These are phyloP conservation scores for Drosophila melanogaster DNA, from an alignment of 1,140 invertebrate species.

Conservation along the genomic window DNA sequence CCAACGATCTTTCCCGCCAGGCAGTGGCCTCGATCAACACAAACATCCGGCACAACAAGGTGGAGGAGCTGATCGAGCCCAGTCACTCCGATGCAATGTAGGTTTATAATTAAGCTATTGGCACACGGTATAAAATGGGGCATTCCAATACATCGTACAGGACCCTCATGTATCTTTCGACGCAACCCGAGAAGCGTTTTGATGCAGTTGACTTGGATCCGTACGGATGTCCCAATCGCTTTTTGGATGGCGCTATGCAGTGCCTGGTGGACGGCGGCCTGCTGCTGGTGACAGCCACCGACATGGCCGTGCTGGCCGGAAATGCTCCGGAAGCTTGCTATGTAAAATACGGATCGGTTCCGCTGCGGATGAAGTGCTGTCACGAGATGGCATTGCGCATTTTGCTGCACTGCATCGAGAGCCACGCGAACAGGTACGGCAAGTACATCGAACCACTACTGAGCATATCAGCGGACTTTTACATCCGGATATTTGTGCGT, in stretches of 20 bases:
- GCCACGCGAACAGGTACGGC: constrained; percentile 96
- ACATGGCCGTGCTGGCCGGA: constrained; percentile 98
- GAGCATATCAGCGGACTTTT: constrained; percentile 98
- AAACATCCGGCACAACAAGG: constrained; percentile 93
- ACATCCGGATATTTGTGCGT: constrained; percentile 97
- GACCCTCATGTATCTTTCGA: constrained; percentile 93
- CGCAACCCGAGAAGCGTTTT: constrained; percentile 89
- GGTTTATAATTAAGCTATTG: constrained; percentile 26
- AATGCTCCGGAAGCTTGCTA: constrained; percentile 96
- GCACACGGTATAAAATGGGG: no score
- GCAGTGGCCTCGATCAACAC: constrained; percentile 94
- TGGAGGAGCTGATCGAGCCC: constrained; percentile 90
- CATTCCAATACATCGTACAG: constrained; percentile 84
- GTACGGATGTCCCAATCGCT: constrained; percentile 97
- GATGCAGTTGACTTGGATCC: constrained; percentile 98
- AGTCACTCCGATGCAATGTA: constrained; percentile 93
- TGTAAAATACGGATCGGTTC: constrained; percentile 96
- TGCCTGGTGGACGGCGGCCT: constrained; percentile 91
- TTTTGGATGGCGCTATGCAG: constrained; percentile 96
- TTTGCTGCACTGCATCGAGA: constrained; percentile 94
- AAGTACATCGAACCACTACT: constrained; percentile 96
- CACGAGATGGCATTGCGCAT: constrained; percentile 99
- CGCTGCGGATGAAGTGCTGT: constrained; percentile 93
- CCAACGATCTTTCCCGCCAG: constrained; percentile 96
- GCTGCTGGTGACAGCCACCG: constrained; percentile 98